phyloP scores from a whole-genome alignment of 1,140 invertebrate genomes.

The Acromyrmex echinatior region DNA sequence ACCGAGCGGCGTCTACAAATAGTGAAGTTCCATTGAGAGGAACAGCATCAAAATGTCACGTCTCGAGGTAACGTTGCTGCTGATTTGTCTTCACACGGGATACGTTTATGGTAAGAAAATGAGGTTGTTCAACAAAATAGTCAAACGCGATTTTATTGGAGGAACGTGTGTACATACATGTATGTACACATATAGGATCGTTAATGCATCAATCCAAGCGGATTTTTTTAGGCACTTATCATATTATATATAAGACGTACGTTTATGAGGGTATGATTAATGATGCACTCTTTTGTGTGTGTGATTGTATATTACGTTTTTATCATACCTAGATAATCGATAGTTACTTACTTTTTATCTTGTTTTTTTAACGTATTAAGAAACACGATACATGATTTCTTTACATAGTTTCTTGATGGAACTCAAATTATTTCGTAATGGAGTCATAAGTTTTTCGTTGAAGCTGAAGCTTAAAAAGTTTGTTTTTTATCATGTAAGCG shows the following conservation, averaged over 20 bases:
- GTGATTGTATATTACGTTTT: not conserved
- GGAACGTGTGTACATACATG: not conserved
- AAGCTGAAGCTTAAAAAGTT: not conserved
- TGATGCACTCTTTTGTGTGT: not conserved
- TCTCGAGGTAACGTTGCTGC: not conserved
- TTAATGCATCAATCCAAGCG: not conserved
- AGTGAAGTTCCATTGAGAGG: not conserved
- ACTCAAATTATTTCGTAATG: not conserved
- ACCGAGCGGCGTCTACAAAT: not conserved
- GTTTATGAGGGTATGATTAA: not conserved
- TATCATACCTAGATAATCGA: not conserved
- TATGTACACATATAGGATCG: not conserved
- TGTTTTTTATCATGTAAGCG: not conserved
- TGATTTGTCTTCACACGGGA: constrained; percentile 4
- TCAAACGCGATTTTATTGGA: not conserved
- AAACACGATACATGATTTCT: not conserved
- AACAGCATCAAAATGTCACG: constrained; percentile 26
- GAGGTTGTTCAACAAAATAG: not conserved
- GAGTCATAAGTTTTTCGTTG: not conserved
- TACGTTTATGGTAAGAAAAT: constrained; percentile 31
- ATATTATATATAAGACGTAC: not conserved
- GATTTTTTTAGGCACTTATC: not conserved
- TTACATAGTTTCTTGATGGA: not conserved
- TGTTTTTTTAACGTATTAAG: not conserved
- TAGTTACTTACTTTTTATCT: not conserved